Base-by-base conservation (phyloP, 2,113 vertebrate species). In the Chloropsis hardwickii region DNA sequence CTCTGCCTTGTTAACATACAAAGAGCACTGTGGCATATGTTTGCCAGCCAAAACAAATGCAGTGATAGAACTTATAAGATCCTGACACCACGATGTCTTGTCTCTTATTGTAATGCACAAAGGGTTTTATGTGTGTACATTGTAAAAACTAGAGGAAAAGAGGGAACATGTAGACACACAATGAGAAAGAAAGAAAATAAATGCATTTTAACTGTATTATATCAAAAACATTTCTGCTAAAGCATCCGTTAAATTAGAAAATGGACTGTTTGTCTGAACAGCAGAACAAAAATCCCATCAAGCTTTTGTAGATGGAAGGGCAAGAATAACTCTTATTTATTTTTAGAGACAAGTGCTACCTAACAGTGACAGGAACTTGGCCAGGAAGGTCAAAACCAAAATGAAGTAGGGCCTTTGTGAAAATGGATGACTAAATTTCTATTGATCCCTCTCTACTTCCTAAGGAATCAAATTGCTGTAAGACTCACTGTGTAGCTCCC, bases 371-470 rank as follows among this genome's bases (percentile, higher is more conserved):
- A 96, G 74, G 78, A 96, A 82, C 71, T 88, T 96, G 86, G 92
- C 56, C 24, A 83, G 88, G 40, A 86, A 88, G 84, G 35, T 2
- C 71, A 11, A 33, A 88, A 83, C 3, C 45, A 40, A 88, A 86
- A 84, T 44, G 35, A 93, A 92, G 73, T 51, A 79, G 12, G n/a
- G 51, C 4, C 77, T 91, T 61, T 66, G 31, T 86, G 79, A 90
- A 97, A 97, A 94, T 29, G 35, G 92, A 90, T 95, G 62, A 91
- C 24, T 86, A 86, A 77, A 79, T 94, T 91, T 66, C 69, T 88
- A 92, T 95, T 86, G 92, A 95, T 97, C 95, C 88, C 71, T 91
- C 86, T 82, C 95, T 42, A 72, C 86, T 90, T 92, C 72, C 65
- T 96, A 61, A 81, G 69, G 57, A 95, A 95, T 92, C 51, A 53